Percentiles rank a stretch among this genome's conserved stretches.
Evolutionary conservation across 2,797 vertebrate species (phyloP).

Genomic region (Muscicapa striata): DNA sequence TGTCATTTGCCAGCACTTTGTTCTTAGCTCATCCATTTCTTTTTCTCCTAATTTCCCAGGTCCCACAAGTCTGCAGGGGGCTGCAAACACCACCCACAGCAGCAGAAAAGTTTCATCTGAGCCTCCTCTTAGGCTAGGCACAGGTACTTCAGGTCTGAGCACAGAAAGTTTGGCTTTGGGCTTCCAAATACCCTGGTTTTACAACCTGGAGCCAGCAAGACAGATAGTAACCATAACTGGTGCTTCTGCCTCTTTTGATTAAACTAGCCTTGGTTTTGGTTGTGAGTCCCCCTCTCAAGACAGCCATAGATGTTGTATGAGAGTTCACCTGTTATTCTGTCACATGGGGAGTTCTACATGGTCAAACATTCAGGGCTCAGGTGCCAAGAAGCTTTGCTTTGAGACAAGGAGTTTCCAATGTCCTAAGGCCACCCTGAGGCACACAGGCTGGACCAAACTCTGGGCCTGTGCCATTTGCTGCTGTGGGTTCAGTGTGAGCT

Average conservation of each 20-base stretch:
- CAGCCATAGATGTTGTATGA: not conserved
- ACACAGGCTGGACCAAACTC: not conserved
- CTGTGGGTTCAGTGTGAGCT: conserved; percentile 31
- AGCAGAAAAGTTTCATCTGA: not conserved
- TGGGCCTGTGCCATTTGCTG: conserved; percentile 30
- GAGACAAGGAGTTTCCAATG: not conserved
- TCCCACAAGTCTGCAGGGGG: not conserved
- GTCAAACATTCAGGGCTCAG: conserved; percentile 3
- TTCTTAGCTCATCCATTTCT: not conserved
- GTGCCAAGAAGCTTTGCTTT: conserved; percentile 34
- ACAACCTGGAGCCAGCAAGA: not conserved
- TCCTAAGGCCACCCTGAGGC: not conserved
- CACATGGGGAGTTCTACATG: not conserved
- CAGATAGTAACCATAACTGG: not conserved
- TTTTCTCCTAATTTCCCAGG: not conserved
- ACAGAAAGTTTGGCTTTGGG: not conserved
- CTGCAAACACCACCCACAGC: not conserved
- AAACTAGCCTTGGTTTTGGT: not conserved
- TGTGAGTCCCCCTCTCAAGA: not conserved
- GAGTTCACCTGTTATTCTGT: not conserved
- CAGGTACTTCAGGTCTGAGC: not conserved
- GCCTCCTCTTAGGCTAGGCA: not conserved
- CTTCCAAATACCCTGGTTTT: not conserved
- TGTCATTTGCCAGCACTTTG: not conserved
- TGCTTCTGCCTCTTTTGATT: not conserved